Conservation (phyloP, 2,888 invertebrate species). For the Ochropleura plecta region DNA sequence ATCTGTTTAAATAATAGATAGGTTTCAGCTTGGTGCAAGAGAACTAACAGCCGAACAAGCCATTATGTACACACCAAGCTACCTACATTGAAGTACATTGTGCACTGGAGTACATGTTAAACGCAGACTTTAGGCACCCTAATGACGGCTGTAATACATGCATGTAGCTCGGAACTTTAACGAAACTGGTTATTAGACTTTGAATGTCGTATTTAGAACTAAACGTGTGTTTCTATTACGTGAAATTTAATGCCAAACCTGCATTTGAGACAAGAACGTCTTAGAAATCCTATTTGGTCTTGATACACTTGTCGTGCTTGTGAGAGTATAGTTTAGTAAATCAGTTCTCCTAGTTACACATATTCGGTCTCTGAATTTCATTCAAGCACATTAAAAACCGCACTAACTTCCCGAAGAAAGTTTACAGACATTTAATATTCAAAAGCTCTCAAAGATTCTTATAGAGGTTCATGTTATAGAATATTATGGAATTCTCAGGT, state of each 20-base stretch:
- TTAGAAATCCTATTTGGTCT: constrained; percentile 4
- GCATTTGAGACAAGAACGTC: not conserved
- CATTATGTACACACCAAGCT: constrained; percentile 48
- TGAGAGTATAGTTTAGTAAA: not conserved
- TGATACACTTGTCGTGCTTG: not conserved
- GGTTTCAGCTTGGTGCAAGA: constrained; percentile 46
- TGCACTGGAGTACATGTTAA: constrained; percentile 37
- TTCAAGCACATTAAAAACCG: constrained; percentile 1
- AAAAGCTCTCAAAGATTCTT: constrained; percentile 43
- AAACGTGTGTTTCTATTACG: constrained; percentile 20
- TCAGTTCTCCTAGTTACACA: not conserved
- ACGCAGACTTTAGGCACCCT: constrained; percentile 56
- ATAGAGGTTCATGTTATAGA: constrained; percentile 32
- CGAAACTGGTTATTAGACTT: constrained; percentile 44
- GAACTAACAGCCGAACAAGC: constrained; percentile 52
- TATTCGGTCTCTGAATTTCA: not conserved
- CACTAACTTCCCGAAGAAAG: constrained; percentile 19
- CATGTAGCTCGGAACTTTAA: constrained; percentile 34
- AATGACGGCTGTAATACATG: constrained; percentile 53
- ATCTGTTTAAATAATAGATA: constrained; percentile 56
- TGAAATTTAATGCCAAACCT: constrained; percentile 19
- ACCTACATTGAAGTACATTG: constrained; percentile 32
- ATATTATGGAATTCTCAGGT: constrained; percentile 29
- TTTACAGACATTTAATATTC: constrained; percentile 45
- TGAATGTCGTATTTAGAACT: constrained; percentile 28